Conservation (phyloP, 2,888 invertebrate species). For the Calameuta pallipes region DNA sequence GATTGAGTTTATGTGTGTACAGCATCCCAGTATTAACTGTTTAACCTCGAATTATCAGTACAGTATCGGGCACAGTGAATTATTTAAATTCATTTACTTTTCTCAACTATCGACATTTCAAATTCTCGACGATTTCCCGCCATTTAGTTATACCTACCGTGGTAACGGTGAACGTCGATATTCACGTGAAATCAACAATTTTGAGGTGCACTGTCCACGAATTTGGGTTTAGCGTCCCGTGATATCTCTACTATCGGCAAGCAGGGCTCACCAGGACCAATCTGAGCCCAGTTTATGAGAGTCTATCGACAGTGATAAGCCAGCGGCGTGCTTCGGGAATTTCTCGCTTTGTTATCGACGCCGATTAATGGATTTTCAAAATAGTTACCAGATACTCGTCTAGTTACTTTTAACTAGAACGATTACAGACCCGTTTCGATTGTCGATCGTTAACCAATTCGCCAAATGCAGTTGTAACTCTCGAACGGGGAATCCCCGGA, state of each 20-base stretch:
- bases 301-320: slow-evolving; percentile 21
- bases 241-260: neutral
- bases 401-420: neutral
- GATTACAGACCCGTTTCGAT: neutral
- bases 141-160: neutral
- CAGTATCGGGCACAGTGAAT: neutral
- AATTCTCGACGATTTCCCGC: neutral
- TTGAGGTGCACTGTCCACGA: neutral
- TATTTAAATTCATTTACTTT: neutral
- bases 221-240: neutral
- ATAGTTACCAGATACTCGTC: neutral
- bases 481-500: neutral
- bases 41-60: neutral
- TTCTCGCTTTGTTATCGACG: slow-evolving; percentile 4
- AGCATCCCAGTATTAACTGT: slow-evolving; percentile 10
- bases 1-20: slow-evolving; percentile 17
- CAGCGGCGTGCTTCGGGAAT: neutral
- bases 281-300: slow-evolving; percentile 20
- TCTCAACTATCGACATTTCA: neutral
- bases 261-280: neutral
- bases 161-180: neutral
- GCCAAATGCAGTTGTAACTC: neutral
- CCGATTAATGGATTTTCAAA: slow-evolving; percentile 14
- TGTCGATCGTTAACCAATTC: neutral
- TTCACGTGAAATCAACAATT: neutral